A percentile compares a stretch with the other conserved stretches of the same genome.
Evolutionary conservation across 2,113 vertebrate species (phyloP).

Genomic region (Myotis lucifugus): DNA sequence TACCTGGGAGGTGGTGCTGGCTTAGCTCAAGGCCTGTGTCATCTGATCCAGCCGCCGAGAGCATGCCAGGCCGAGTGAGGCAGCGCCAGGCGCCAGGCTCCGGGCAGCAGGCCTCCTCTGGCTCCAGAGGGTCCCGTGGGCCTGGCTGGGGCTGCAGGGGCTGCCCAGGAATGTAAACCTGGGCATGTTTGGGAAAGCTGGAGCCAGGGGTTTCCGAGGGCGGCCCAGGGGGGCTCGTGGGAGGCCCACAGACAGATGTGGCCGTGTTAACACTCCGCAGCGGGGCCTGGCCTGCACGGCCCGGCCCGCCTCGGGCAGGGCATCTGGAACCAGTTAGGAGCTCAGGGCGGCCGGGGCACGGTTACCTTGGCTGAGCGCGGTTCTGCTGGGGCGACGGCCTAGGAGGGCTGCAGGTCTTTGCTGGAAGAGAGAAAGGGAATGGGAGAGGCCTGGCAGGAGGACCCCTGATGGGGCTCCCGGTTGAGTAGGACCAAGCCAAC

Average conservation of each 20-base stretch:
- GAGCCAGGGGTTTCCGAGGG: neutral
- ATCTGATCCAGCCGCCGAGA: neutral
- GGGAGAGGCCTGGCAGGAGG: too few species aligned
- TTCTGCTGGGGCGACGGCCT: neutral
- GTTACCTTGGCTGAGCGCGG: slow-evolving; percentile 25
- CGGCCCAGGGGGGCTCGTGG: neutral
- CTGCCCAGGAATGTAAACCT: neutral
- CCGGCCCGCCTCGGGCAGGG: neutral
- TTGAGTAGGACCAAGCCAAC: fast-evolving
- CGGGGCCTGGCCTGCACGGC: fast-evolving
- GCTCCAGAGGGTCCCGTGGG: neutral
- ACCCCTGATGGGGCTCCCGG: neutral
- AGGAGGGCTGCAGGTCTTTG: neutral
- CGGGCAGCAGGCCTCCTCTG: fast-evolving
- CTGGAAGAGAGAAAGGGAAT: neutral
- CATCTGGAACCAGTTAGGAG: slow-evolving; percentile 12
- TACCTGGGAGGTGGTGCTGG: neutral
- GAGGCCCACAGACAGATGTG: neutral
- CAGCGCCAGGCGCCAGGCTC: neutral
- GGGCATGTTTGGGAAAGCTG: neutral
- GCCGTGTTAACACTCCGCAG: too few species aligned
- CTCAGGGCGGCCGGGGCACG: fast-evolving
- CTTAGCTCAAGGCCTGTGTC: neutral
- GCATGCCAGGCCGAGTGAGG: neutral
- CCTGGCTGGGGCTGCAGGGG: fast-evolving